Conservation (phyloP, 2,113 vertebrate genomes). For the Hypocryptadius cinnamomeus region DNA sequence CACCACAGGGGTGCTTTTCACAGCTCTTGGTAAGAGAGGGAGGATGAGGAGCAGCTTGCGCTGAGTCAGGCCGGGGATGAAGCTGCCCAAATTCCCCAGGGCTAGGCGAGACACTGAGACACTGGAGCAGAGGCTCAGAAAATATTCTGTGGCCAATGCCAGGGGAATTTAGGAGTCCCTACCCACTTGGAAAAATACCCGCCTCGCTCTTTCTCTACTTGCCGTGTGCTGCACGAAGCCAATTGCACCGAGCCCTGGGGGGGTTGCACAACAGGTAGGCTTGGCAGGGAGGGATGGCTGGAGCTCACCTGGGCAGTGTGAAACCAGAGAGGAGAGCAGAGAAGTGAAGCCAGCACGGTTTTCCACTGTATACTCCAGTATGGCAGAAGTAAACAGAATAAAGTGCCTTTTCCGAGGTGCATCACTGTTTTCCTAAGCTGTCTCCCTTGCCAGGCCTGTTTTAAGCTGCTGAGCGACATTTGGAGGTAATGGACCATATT, state of each 20-base stretch:
- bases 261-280: background rate
- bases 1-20: background rate
- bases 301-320: background rate
- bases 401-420: conserved; percentile 26
- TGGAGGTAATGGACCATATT: background rate
- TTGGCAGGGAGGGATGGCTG: background rate
- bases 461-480: background rate
- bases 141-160: conserved; percentile 7
- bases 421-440: background rate
- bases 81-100: background rate
- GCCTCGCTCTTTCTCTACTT: background rate
- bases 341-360: background rate
- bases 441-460: background rate
- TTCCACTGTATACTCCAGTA: background rate
- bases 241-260: background rate
- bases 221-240: background rate
- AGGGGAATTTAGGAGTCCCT: conserved; percentile 26
- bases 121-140: background rate
- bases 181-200: background rate
- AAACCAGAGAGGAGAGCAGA: background rate
- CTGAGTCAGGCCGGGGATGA: background rate
- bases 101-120: background rate
- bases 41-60: background rate
- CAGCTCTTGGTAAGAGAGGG: background rate
- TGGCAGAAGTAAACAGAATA: conserved; percentile 3